These are phyloP conservation scores for Ictidomys tridecemlineatus DNA, from an alignment of 2,113 vertebrate species.

Conservation along the genomic window DNA sequence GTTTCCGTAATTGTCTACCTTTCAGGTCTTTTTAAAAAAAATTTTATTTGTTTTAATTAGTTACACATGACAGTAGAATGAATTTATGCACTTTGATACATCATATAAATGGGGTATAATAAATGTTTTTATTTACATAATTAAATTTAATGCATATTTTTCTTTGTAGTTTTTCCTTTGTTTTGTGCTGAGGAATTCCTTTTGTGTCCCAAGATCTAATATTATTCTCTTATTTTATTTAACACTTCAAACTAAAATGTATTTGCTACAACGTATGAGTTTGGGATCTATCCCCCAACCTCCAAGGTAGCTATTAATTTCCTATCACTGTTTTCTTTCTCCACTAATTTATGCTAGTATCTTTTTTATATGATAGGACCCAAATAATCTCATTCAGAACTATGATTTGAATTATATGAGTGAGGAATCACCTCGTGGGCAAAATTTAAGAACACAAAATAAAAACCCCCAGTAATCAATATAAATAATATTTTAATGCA, in stretches of 20 bases:
- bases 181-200: not conserved
- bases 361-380: not conserved
- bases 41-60: too few relatives aligned
- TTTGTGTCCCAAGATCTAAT: not conserved
- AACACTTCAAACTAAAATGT: not conserved
- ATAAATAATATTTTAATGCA: not conserved
- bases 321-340: not conserved
- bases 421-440: not conserved
- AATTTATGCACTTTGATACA: too few relatives aligned
- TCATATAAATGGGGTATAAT: too few relatives aligned
- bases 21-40: not conserved
- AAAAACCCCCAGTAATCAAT: not conserved
- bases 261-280: not conserved
- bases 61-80: too few relatives aligned
- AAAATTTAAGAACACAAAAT: not conserved
- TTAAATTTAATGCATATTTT: slow-evolving; percentile 11
- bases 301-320: not conserved
- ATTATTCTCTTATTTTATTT: not conserved
- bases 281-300: not conserved
- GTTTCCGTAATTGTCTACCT: not conserved
- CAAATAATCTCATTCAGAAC: not conserved
- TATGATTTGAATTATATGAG: not conserved
- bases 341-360: not conserved
- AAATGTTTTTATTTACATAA: not conserved
- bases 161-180: not conserved